Conservation (phyloP, 2,113 vertebrate genomes). For the Pelobates fuscus region DNA sequence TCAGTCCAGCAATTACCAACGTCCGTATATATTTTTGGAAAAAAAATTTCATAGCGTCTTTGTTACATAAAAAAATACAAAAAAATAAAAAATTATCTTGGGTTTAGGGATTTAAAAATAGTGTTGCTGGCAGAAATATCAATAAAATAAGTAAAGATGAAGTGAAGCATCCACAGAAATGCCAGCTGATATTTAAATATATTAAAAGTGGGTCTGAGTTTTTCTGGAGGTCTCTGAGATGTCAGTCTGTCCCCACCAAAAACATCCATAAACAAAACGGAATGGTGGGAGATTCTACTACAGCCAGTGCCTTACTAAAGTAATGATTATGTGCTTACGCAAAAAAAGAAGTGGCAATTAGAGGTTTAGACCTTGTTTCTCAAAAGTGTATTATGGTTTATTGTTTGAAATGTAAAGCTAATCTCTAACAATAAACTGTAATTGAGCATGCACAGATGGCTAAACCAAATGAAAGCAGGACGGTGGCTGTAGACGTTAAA, state of each 20-base stretch:
- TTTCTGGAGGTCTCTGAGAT: background rate
- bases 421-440: too few relatives aligned
- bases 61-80: constrained; percentile 44
- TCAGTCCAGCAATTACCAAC: constrained; percentile 33
- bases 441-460: too few relatives aligned
- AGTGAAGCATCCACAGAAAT: constrained; percentile 4
- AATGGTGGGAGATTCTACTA: too few relatives aligned
- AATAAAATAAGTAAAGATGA: constrained; percentile 25
- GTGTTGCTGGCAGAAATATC: background rate
- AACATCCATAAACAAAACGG: too few relatives aligned
- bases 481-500: too few relatives aligned
- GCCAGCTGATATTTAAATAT: background rate
- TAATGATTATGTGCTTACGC: too few relatives aligned
- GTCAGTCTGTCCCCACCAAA: background rate
- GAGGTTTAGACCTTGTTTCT: too few relatives aligned
- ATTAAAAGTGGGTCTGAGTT: constrained; percentile 2
- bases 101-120: constrained; percentile 7
- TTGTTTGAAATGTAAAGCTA: too few relatives aligned
- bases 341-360: too few relatives aligned
- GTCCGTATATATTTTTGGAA: constrained; percentile 33
- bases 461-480: too few relatives aligned
- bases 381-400: too few relatives aligned
- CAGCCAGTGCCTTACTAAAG: too few relatives aligned
- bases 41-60: constrained; percentile 14
- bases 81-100: background rate